Evolutionary conservation across 2,888 invertebrate genomes (phyloP), one percentile per base, ranked within the genome.

Genomic region (Cryptosula pallasiana): DNA sequence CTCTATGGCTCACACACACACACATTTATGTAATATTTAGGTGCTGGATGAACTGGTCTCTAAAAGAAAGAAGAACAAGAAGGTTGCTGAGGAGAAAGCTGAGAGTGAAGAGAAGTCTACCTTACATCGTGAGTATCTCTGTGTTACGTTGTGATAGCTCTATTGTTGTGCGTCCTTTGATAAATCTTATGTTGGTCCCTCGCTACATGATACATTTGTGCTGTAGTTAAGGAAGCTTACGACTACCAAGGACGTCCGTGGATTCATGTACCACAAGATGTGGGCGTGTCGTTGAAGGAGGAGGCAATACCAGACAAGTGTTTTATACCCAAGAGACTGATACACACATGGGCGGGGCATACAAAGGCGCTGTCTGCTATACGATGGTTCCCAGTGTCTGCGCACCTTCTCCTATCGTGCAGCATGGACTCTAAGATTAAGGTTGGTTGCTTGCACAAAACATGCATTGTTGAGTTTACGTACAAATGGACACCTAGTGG

Each of bases 181-280:
- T n/a, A n/a, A n/a, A n/a, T n/a, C n/a, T n/a, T n/a, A n/a, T n/a
- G n/a, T n/a, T n/a, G n/a, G n/a, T n/a, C n/a, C n/a, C n/a, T n/a
- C n/a, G n/a, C n/a, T n/a, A n/a, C n/a, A n/a, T n/a, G n/a, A n/a
- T n/a, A n/a, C n/a, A n/a, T n/a, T n/a, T n/a, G n/a, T n/a, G n/a
- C n/a, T 71, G 5, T 20, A 71, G 93, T 95, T 82, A 92, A 93
- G 85, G 92, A 94, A 82, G 89, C 91, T 13, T 89, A 92, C 71
- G 99, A 99, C 86, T 99, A 99, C 86, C 97, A 97, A 86, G 98
- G 98, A 9, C 88, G 99, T 27, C 94, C 95, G 13, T 99, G 95
- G 87, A 86, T 98, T 58, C 92, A 93, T 81, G 90, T 93, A 1
- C 98, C 99, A 5, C 92, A 93, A 81, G 95, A 95, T 86, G 91